phyloP scores from a whole-genome alignment of 2,113 vertebrate species.

The Gobiocypris rarus region DNA sequence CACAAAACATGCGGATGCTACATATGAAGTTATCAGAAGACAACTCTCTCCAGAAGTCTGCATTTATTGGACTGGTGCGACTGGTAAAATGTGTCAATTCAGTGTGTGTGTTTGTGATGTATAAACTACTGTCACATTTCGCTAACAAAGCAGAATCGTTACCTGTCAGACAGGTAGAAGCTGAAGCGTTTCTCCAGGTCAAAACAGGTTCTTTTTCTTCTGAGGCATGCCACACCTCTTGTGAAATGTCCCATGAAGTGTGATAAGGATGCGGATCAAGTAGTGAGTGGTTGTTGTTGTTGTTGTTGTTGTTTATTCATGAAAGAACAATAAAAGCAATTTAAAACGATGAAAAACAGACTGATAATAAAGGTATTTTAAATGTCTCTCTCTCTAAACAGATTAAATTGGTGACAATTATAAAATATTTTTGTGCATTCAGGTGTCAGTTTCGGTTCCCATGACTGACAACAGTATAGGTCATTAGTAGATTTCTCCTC shows the following conservation, averaged over 20 bases:
- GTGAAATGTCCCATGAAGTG: conserved; percentile 56
- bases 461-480: background rate
- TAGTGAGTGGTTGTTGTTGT: background rate
- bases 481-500: conserved; percentile 29
- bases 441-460: conserved; percentile 15
- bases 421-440: background rate
- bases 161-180: conserved; percentile 56
- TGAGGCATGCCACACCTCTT: conserved; percentile 46
- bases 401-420: background rate
- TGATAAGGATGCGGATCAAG: conserved; percentile 3
- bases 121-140: conserved; percentile 42
- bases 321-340: background rate
- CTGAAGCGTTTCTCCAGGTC: conserved; percentile 41
- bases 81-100: conserved; percentile 19
- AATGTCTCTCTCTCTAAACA: background rate
- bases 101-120: conserved; percentile 22
- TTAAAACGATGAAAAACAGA: background rate
- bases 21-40: background rate
- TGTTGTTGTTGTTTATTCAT: background rate
- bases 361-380: background rate
- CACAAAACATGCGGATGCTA: background rate
- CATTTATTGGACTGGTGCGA: conserved; percentile 5
- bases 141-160: conserved; percentile 51
- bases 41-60: background rate
- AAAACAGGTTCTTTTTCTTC: conserved; percentile 41